Conservation (phyloP, 2,113 vertebrate genomes). For the Sus scrofa region T2T-Sscrofa CM000823.6:21956501-21957000, state of each 20-base stretch:
- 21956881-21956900: neutral
- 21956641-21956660: conserved; percentile 61
- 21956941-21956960: conserved; percentile 54
- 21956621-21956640: conserved; percentile 61
- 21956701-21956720: neutral
- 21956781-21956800: conserved; percentile 74
- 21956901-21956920: neutral
- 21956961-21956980: neutral
- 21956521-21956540: conserved; percentile 71
- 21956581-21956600: conserved; percentile 62
- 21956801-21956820: conserved; percentile 13
- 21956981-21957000: neutral
- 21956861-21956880: neutral
- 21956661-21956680: neutral
- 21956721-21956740: neutral
- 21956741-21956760: conserved; percentile 5
- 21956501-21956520: conserved; percentile 84
- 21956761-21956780: conserved; percentile 81
- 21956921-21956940: neutral
- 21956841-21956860: neutral
- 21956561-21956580: conserved; percentile 59
- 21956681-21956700: conserved; percentile 20
- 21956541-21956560: conserved; percentile 45
- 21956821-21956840: neutral
- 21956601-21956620: conserved; percentile 50